Evolutionary conservation across 2,797 vertebrate genomes (phyloP).

Genomic region (Lepilemur ruficaudatus): DNA sequence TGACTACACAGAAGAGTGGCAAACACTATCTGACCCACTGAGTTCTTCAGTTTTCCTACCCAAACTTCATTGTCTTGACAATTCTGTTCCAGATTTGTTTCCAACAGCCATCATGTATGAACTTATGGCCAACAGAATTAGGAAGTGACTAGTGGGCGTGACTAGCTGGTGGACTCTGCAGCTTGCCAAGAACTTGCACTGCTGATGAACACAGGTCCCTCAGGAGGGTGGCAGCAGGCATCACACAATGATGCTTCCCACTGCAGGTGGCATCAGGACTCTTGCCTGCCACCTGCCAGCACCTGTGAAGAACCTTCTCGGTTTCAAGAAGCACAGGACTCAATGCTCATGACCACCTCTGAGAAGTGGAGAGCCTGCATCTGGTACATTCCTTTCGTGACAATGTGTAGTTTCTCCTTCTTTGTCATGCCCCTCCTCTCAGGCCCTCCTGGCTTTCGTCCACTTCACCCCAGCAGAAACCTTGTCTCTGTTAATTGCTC

Average conservation of each 20-base stretch:
- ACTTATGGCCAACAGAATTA: background rate
- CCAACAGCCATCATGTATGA: background rate
- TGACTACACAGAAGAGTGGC: background rate
- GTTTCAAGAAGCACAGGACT: background rate
- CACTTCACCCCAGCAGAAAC: conserved; percentile 10
- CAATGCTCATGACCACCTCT: too few relatives aligned
- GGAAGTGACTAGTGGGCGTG: background rate
- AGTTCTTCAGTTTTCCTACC: background rate
- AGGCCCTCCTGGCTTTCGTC: background rate
- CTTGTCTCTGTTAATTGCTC: conserved; percentile 28
- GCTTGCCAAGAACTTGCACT: background rate
- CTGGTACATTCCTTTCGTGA: background rate
- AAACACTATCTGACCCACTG: background rate
- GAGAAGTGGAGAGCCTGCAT: background rate
- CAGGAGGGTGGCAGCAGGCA: background rate
- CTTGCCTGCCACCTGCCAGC: background rate
- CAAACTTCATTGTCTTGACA: background rate
- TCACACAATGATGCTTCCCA: background rate
- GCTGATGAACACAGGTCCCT: background rate
- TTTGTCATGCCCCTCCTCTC: background rate
- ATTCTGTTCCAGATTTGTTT: background rate
- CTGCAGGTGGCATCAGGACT: background rate
- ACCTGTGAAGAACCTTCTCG: background rate
- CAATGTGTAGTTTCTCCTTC: background rate
- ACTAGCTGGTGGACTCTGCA: background rate